Percentiles rank a stretch among this genome's conserved stretches.
Conservation (phyloP, 2,888 invertebrate species). For the Perizoma flavofasciatum region DNA sequence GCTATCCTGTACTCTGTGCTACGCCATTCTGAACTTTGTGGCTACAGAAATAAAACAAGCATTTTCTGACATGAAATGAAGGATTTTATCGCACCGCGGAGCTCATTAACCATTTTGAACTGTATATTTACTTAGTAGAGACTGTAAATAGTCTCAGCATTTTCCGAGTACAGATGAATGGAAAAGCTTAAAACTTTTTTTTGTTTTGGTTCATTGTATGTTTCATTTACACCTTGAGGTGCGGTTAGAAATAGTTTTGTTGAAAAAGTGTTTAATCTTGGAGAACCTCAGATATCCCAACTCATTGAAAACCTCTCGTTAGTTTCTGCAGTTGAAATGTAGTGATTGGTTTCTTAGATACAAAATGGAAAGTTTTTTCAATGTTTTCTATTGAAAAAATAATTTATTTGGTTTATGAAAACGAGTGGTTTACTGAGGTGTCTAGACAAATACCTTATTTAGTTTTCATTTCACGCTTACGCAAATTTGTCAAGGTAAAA, state of each 20-base stretch:
- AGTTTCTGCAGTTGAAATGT: not conserved
- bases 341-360: not conserved
- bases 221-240: constrained; percentile 22
- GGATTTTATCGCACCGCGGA: not conserved
- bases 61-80: not conserved
- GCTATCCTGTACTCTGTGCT: not conserved
- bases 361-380: not conserved
- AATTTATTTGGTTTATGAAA: too few species aligned
- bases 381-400: not conserved
- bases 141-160: constrained; percentile 5
- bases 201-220: constrained; percentile 22
- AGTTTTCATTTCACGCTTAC: too few species aligned
- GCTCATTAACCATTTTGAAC: constrained; percentile 11
- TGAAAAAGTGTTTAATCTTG: constrained; percentile 18
- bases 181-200: constrained; percentile 9
- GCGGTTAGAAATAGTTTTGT: constrained; percentile 10
- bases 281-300: constrained; percentile 3
- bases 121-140: constrained; percentile 4
- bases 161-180: constrained; percentile 14
- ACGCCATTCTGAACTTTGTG: constrained; percentile 6
- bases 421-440: too few species aligned
- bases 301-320: constrained; percentile 17
- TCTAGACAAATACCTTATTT: too few species aligned
- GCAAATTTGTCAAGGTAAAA: too few species aligned
- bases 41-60: not conserved